These are phyloP conservation scores for Ceratoteleas bidentatus DNA, from an alignment of 1,140 invertebrate species.

Conservation along the genomic window DNA sequence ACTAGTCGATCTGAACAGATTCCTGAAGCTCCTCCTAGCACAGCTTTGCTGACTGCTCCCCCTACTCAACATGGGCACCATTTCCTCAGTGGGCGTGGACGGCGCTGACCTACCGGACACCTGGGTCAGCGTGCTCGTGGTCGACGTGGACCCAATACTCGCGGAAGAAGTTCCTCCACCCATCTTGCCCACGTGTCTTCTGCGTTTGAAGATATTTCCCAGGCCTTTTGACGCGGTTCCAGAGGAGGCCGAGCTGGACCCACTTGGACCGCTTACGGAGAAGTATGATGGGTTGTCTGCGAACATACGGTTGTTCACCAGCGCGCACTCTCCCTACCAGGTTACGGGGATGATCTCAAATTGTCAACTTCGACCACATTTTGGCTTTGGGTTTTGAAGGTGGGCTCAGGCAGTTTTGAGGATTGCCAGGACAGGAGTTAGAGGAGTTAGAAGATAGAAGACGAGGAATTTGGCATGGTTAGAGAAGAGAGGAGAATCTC, in stretches of 20 bases:
- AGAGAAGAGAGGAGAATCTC: no score
- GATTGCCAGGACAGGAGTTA: no score
- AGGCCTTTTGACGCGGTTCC: slow-evolving; percentile 56
- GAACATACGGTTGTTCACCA: slow-evolving; percentile 63
- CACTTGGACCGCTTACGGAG: slow-evolving; percentile 75
- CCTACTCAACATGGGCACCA: slow-evolving; percentile 67
- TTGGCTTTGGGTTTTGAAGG: background rate
- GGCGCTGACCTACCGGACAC: slow-evolving; percentile 66
- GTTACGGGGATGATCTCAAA: background rate
- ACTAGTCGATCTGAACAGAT: slow-evolving; percentile 81
- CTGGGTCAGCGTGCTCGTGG: slow-evolving; percentile 63
- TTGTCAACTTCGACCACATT: background rate
- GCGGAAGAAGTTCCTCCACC: slow-evolving; percentile 68
- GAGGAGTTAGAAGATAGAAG: no score
- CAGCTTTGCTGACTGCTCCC: slow-evolving; percentile 51
- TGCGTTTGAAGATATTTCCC: slow-evolving; percentile 73
- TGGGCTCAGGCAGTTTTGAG: background rate
- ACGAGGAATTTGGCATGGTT: no score
- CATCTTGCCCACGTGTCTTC: slow-evolving; percentile 68
- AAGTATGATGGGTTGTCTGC: slow-evolving; percentile 85
- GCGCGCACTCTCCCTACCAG: slow-evolving; percentile 3
- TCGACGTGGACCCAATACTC: slow-evolving; percentile 63
- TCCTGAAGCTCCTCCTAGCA: slow-evolving; percentile 75
- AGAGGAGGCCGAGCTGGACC: slow-evolving; percentile 30
- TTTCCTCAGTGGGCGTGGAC: slow-evolving; percentile 69